Conservation (phyloP, 2,797 vertebrate genomes). For the Lutjanus argentimaculatus region DNA sequence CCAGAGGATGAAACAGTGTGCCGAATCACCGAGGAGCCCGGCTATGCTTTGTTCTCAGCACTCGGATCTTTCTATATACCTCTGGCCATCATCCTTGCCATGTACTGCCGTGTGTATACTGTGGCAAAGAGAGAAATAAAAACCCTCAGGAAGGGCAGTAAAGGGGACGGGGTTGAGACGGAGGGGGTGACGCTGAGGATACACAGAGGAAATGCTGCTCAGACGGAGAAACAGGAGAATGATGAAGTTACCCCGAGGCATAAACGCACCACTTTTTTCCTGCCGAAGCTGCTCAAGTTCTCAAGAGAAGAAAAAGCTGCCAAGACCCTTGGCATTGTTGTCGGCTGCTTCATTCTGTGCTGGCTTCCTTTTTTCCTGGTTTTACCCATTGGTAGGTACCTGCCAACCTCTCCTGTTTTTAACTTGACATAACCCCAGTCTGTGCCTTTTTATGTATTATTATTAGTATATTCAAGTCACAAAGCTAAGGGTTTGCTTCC, state of each 20-base stretch:
- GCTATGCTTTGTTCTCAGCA: conserved; percentile 86
- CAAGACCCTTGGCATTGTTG: conserved; percentile 96
- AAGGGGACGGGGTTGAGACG: conserved; percentile 84
- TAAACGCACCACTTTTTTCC: conserved; percentile 84
- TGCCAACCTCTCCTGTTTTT: conserved; percentile 1
- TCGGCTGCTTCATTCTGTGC: conserved; percentile 97
- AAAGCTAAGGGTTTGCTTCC: not conserved
- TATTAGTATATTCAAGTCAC: conserved; percentile 2
- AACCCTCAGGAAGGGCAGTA: conserved; percentile 79
- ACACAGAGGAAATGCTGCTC: conserved; percentile 84
- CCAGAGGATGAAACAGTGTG: conserved; percentile 85
- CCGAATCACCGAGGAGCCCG: conserved; percentile 84
- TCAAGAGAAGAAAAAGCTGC: conserved; percentile 96
- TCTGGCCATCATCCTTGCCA: conserved; percentile 85
- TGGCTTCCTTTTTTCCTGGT: conserved; percentile 98
- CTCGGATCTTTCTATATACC: conserved; percentile 87
- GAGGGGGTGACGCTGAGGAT: conserved; percentile 92
- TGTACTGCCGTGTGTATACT: conserved; percentile 87
- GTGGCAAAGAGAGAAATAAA: conserved; percentile 79
- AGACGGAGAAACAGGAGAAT: conserved; percentile 45
- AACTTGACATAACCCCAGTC: not conserved
- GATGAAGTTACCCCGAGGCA: not conserved
- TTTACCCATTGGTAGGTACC: conserved; percentile 93
- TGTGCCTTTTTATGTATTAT: not conserved
- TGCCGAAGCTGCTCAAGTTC: conserved; percentile 90